Evolutionary conservation across 2,113 vertebrate genomes (phyloP).

Genomic region (Aphyosemion australe): DNA sequence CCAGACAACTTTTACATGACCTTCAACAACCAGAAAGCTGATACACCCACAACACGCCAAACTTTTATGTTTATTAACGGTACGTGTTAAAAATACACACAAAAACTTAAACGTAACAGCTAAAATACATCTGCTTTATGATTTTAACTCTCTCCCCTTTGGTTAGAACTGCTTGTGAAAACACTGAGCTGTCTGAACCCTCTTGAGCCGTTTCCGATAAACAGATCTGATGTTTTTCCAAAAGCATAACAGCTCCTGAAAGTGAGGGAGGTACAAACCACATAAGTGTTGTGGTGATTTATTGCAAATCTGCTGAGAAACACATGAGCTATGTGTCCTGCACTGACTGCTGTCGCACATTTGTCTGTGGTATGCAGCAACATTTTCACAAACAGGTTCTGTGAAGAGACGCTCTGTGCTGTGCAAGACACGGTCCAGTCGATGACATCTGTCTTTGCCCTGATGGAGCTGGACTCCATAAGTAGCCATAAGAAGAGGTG

Average conservation of each 20-base stretch:
- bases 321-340: neutral
- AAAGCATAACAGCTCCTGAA: slow-evolving; percentile 24
- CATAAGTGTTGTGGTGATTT: neutral
- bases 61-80: no score
- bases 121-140: neutral
- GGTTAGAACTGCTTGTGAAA: slow-evolving; percentile 8
- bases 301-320: slow-evolving; percentile 1
- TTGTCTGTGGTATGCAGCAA: neutral
- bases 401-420: neutral
- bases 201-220: slow-evolving; percentile 34
- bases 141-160: slow-evolving; percentile 17
- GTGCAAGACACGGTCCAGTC: neutral
- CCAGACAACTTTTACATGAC: slow-evolving; percentile 19
- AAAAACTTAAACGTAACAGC: neutral
- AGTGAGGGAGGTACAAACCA: neutral
- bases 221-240: slow-evolving; percentile 42
- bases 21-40: neutral
- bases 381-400: neutral
- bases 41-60: neutral
- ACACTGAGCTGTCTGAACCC: slow-evolving; percentile 23
- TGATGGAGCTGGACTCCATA: neutral
- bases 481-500: neutral
- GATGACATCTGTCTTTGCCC: slow-evolving; percentile 15
- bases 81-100: neutral
- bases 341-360: neutral